Percentiles rank a stretch among this genome's conserved stretches.
These are phyloP conservation scores for Pogonomyrmex californicus DNA, from an alignment of 1,140 invertebrate genomes.

Conservation along the genomic window DNA sequence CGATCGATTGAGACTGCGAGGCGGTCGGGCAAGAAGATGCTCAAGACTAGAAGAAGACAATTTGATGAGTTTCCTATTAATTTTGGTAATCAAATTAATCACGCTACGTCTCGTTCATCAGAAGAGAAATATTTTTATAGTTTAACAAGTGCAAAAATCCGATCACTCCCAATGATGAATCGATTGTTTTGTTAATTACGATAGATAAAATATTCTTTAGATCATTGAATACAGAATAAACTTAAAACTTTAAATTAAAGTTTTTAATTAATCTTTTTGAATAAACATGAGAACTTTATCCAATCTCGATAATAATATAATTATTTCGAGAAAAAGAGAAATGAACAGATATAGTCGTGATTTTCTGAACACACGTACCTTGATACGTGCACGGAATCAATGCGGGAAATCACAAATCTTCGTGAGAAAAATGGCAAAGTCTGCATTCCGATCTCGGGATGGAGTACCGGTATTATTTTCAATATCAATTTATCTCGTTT, in stretches of 20 bases:
- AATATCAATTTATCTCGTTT: conserved; percentile 58
- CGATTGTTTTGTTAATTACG: neutral
- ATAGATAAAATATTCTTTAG: neutral
- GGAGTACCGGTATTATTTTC: conserved; percentile 13
- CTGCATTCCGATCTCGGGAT: conserved; percentile 16
- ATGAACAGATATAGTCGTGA: neutral
- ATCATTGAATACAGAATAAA: neutral
- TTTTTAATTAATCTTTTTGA: neutral
- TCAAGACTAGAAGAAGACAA: neutral
- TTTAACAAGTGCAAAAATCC: neutral
- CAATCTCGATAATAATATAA: neutral
- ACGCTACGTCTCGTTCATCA: neutral
- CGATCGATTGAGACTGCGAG: neutral
- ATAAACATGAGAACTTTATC: neutral
- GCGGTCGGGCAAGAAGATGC: neutral
- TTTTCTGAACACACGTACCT: conserved; percentile 34
- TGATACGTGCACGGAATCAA: conserved; percentile 39
- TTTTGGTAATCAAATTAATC: neutral
- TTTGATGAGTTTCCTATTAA: neutral
- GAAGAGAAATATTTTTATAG: neutral
- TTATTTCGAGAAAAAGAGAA: conserved; percentile 19
- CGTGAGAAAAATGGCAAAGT: conserved; percentile 43
- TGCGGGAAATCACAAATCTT: conserved; percentile 25
- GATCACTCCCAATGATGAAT: neutral
- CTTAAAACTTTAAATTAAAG: too few relatives aligned